Conservation (phyloP, 2,113 vertebrate species). For the Sorex fumeus region DNA sequence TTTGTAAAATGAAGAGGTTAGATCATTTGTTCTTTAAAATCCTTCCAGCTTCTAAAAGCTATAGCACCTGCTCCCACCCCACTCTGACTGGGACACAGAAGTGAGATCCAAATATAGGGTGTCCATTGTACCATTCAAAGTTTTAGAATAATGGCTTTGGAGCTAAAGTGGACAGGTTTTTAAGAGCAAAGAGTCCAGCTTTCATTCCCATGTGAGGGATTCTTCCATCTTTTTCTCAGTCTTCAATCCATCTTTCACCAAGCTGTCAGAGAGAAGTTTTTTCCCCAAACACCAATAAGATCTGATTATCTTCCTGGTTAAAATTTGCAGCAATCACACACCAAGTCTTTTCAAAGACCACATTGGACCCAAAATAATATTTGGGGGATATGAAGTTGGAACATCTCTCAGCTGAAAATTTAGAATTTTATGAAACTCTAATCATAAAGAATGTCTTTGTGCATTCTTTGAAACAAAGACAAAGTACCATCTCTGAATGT, state of each 20-base stretch:
- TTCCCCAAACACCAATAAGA: background rate
- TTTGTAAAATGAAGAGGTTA: background rate
- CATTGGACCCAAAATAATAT: background rate
- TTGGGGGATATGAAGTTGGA: background rate
- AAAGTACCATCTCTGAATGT: background rate
- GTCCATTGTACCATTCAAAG: no score
- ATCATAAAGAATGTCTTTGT: background rate
- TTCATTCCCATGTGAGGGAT: background rate
- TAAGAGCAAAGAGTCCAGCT: background rate
- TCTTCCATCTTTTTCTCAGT: background rate
- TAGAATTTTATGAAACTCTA: slow-evolving; percentile 9
- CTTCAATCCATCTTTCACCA: background rate
- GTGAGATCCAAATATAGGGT: no score
- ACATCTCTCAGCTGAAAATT: background rate
- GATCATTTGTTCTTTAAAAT: background rate
- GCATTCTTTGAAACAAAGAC: slow-evolving; percentile 57
- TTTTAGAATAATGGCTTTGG: background rate
- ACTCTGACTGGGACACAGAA: no score
- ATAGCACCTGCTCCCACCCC: background rate
- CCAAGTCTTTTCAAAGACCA: background rate
- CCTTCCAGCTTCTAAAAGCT: background rate
- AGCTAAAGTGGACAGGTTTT: background rate
- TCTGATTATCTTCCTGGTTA: background rate
- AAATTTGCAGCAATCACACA: background rate
- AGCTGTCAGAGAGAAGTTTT: background rate